Percentiles rank a stretch among this genome's conserved stretches.
phyloP scores from a whole-genome alignment of 2,888 invertebrate genomes.

The Andricus quercusramuli region DNA sequence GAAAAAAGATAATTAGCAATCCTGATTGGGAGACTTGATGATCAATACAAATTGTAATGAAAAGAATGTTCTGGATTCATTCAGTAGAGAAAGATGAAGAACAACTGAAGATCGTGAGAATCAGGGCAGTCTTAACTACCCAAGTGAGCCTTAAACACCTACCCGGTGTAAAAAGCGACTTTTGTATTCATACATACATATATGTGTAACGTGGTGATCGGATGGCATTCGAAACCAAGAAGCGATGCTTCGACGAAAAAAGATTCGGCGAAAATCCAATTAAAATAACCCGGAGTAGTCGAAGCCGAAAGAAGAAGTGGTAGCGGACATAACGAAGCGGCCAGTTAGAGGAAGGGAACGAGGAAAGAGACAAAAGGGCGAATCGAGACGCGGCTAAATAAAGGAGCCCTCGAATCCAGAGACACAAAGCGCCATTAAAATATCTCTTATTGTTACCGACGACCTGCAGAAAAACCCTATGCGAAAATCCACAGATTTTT shows the following conservation, averaged over 20 bases:
- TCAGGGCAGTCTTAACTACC: conserved; percentile 28
- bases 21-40: neutral
- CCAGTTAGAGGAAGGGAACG: conserved; percentile 47
- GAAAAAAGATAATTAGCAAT: neutral
- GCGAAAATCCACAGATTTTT: conserved; percentile 1
- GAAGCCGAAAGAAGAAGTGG: conserved; percentile 48
- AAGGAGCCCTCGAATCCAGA: conserved; percentile 61
- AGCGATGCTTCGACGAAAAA: conserved; percentile 60
- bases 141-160: conserved; percentile 38
- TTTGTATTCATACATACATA: conserved; percentile 28
- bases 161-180: conserved; percentile 14
- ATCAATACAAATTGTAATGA: neutral
- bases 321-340: conserved; percentile 52
- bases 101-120: conserved; percentile 45
- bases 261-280: conserved; percentile 78
- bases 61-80: neutral
- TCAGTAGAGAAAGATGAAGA: conserved; percentile 44
- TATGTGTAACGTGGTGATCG: conserved; percentile 28
- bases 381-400: conserved; percentile 62
- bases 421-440: conserved; percentile 76
- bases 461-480: conserved; percentile 2
- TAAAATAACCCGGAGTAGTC: conserved; percentile 77
- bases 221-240: conserved; percentile 22
- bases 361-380: conserved; percentile 61
- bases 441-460: conserved; percentile 55